Evolutionary conservation across 1,140 invertebrate genomes (phyloP).

Genomic region (Bombus haemorrhoidalis): DNA sequence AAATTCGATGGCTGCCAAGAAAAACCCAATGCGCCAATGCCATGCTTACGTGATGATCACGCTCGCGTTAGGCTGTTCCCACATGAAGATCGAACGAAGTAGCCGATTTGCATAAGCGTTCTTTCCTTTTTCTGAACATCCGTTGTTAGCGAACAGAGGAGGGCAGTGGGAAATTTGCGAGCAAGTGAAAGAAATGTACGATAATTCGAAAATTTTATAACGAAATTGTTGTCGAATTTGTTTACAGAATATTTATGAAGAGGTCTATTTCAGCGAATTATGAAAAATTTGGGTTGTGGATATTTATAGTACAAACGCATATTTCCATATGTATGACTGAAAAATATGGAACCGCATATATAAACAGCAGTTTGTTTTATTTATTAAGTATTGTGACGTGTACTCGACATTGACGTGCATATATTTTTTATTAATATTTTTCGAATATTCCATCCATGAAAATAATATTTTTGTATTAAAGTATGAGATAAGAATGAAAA

Average conservation of each 20-base stretch:
- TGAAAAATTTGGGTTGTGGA: not conserved
- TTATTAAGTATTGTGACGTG: too few species aligned
- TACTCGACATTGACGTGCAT: too few species aligned
- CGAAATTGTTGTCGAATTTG: not conserved
- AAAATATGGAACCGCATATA: not conserved
- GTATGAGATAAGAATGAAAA: too few species aligned
- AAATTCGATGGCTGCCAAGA: slow-evolving; percentile 31
- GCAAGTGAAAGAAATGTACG: not conserved
- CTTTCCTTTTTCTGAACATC: not conserved
- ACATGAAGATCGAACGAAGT: not conserved
- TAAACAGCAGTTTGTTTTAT: not conserved
- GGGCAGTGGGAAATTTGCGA: not conserved
- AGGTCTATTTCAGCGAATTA: not conserved
- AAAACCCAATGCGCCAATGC: slow-evolving; percentile 40
- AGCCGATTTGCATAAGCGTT: not conserved
- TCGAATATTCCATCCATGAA: too few species aligned
- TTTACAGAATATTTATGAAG: too few species aligned
- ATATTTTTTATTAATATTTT: too few species aligned
- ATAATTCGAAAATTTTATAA: not conserved
- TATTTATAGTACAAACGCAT: too few species aligned
- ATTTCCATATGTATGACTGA: too few species aligned
- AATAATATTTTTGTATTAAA: too few species aligned
- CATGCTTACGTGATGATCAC: slow-evolving; percentile 5
- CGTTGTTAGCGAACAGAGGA: too few species aligned
- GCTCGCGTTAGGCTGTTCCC: not conserved